Conservation (phyloP, 2,797 vertebrate species). For the Anomalospiza imberbis region DNA sequence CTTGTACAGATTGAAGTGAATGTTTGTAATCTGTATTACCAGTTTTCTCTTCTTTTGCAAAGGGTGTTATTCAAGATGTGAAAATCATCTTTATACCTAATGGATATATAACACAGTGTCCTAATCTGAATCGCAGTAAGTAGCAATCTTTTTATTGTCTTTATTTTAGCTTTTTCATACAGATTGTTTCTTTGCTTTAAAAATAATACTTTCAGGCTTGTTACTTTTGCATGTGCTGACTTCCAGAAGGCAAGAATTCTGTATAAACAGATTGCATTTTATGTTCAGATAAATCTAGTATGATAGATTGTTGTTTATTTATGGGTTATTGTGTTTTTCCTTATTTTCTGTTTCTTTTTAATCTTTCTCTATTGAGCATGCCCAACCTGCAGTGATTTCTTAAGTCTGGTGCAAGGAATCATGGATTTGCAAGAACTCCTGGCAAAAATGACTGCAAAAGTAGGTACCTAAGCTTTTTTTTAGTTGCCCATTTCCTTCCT, state of each 20-base stretch:
- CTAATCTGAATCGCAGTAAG: constrained; percentile 98
- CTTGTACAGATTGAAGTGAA: not conserved
- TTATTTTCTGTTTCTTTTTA: constrained; percentile 9
- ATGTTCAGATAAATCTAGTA: not conserved
- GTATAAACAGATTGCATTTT: not conserved
- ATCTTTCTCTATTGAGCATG: constrained; percentile 86
- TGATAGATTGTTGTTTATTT: constrained; percentile 27
- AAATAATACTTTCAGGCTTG: not conserved
- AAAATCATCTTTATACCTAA: constrained; percentile 91
- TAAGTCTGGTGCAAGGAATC: constrained; percentile 96
- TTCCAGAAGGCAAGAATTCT: not conserved
- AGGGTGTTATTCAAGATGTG: constrained; percentile 94
- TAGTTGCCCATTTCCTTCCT: not conserved
- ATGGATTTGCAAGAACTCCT: constrained; percentile 98
- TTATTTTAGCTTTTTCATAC: not conserved
- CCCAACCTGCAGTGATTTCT: constrained; percentile 96
- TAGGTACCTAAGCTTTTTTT: constrained; percentile 69
- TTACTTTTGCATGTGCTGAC: not conserved
- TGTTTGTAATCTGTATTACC: constrained; percentile 14
- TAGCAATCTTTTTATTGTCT: constrained; percentile 41
- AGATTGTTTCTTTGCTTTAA: not conserved
- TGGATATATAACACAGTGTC: constrained; percentile 91
- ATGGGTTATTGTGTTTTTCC: not conserved
- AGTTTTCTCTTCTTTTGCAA: constrained; percentile 67
- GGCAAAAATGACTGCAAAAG: constrained; percentile 97